These are phyloP conservation scores for Melieria omissa DNA, from an alignment of 2,888 invertebrate genomes.

Conservation along the genomic window DNA sequence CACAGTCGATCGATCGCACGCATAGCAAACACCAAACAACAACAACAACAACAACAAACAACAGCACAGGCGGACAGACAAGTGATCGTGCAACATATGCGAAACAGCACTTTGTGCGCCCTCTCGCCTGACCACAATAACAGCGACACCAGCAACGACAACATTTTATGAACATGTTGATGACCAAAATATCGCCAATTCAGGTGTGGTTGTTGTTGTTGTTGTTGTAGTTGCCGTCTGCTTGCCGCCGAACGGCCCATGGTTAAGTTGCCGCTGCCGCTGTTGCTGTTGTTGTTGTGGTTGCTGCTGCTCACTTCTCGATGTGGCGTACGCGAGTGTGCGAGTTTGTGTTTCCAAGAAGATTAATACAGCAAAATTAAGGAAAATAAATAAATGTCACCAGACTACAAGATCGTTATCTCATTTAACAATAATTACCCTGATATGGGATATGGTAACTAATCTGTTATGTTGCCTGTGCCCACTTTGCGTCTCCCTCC, in stretches of 20 bases:
- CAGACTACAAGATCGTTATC: constrained; percentile 67
- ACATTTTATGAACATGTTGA: constrained; percentile 19
- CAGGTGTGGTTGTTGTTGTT: constrained; percentile 16
- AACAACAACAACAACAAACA: constrained; percentile 14
- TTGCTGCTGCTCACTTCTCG: constrained; percentile 15
- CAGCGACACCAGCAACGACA: constrained; percentile 14
- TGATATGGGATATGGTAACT: constrained; percentile 67
- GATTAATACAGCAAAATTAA: constrained; percentile 68
- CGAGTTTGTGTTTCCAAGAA: constrained; percentile 56
- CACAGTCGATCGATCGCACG: constrained; percentile 14
- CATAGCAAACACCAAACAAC: constrained; percentile 14
- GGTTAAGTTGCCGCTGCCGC: background rate
- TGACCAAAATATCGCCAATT: constrained; percentile 31
- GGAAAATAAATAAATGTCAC: constrained; percentile 68
- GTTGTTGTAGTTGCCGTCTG: constrained; percentile 34
- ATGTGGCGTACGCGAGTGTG: background rate
- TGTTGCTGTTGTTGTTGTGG: constrained; percentile 7
- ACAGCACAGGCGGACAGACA: background rate
- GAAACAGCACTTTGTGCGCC: no score
- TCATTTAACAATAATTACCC: constrained; percentile 68
- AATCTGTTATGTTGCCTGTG: constrained; percentile 60
- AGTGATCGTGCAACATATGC: no score
- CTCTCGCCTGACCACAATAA: constrained; percentile 12
- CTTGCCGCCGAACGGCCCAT: constrained; percentile 6
- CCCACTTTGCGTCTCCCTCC: background rate